Base-by-base conservation (phyloP, 2,888 invertebrate species). In the Spilosoma lubricipeda region DNA sequence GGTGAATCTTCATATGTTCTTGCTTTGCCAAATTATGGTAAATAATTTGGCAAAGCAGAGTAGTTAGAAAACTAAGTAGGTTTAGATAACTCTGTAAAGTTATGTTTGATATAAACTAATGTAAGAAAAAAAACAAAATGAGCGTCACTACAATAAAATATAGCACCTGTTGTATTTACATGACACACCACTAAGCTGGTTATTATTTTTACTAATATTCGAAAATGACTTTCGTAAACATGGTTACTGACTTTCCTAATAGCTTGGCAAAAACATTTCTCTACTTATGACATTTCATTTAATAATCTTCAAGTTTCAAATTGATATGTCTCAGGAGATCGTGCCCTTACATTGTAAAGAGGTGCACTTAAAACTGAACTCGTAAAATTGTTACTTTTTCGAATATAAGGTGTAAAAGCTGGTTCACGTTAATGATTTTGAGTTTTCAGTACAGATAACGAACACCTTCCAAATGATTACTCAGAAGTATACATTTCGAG, bases 401-500 rank as follows among this genome's bases (percentile, higher is more conserved):
- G 9, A 48, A 56, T 68, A 23, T 30, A n/a, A 69, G 36, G 52
- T 59, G 27, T 30, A 45, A 52, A 71, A 70, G 72, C 70, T 52
- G 67, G 70, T 75, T n/a, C 33, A 63, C 13, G 56, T 67, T 36
- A 64, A 23, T 42, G 33, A 45, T 30, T 67, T 59, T 69, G 70
- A 66, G 5, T 70, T 30, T 42, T 42, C 59, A 75, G 56, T 45
- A 39, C 71, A 30, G 66, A 20, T 39, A n/a, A 70, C 36, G 20
- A 33, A 33, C 70, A 33, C 42, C 33, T 65, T 73, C 15, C 74
- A 71, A 27, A 52, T 71, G 68, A 71, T 64, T 65, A 15, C 52
- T 15, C n/a, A 11, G 67, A 74, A 67, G 74, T 71, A 71, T 39
- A 36, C 52, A 30, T 74, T 68, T 39, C 27, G 63, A 63, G 48